A percentile compares a stretch with the other conserved stretches of the same genome.
Conservation (phyloP, 2,113 vertebrate genomes). For the Engystomops pustulosus region DNA sequence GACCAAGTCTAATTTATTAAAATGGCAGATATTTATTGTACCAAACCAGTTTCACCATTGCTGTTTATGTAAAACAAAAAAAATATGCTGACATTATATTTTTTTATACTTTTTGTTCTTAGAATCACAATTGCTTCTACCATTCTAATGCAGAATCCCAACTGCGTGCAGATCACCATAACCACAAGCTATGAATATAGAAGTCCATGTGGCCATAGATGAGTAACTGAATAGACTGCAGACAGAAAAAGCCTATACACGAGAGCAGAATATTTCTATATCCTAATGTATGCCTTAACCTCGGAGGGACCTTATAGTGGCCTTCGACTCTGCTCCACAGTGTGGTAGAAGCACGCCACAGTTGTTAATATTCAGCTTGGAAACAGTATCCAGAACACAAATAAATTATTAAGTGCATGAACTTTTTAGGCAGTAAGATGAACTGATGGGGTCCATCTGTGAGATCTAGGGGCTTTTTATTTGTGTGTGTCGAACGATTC, state of each 20-base stretch:
- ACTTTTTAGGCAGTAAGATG: conserved; percentile 99
- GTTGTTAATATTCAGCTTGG: conserved; percentile 99
- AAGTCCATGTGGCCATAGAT: background rate
- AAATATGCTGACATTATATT: background rate
- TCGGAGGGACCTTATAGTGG: conserved; percentile 78
- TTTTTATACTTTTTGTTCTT: no score
- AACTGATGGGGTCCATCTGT: conserved; percentile 98
- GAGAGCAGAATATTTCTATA: background rate
- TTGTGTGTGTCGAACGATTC: conserved; percentile 81
- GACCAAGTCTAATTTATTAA: background rate
- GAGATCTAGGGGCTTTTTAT: conserved; percentile 88
- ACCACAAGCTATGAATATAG: no score
- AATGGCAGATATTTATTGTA: background rate
- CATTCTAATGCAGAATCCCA: background rate
- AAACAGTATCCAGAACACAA: conserved; percentile 99
- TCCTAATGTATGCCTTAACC: conserved; percentile 72
- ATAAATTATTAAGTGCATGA: conserved; percentile 99
- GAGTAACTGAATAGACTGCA: background rate
- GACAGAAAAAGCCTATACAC: background rate
- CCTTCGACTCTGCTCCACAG: conserved; percentile 83
- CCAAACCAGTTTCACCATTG: background rate
- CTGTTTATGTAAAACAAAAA: background rate
- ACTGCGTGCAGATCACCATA: background rate
- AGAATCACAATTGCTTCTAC: background rate
- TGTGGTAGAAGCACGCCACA: conserved; percentile 89